A percentile compares a stretch with the other conserved stretches of the same genome.
Evolutionary conservation across 1,140 invertebrate genomes (phyloP).

Genomic region (Formica exsecta): DNA sequence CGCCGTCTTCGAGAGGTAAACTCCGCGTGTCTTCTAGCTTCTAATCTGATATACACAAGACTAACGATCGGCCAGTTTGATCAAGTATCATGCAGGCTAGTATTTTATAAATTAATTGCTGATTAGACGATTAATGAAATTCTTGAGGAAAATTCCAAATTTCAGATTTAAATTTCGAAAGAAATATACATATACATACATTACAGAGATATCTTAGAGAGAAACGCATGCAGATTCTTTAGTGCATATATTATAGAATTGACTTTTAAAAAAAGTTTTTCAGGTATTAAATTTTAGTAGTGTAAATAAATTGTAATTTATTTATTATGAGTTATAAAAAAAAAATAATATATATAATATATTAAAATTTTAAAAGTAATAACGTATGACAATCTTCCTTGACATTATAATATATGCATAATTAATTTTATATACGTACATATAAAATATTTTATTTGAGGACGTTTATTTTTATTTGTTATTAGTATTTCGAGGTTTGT

Average conservation of each 20-base stretch:
- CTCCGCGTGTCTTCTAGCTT: slow-evolving; percentile 22
- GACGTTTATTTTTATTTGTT: neutral
- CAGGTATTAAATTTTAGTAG: too few relatives aligned
- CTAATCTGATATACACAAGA: slow-evolving; percentile 62
- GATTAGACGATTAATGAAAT: neutral
- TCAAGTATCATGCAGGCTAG: slow-evolving; percentile 6
- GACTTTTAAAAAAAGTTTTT: too few relatives aligned
- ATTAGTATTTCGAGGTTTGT: neutral
- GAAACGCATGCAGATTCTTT: too few relatives aligned
- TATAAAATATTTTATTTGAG: neutral
- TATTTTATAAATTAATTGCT: slow-evolving; percentile 37
- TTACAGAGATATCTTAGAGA: neutral
- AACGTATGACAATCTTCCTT: too few relatives aligned
- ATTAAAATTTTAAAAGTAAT: too few relatives aligned
- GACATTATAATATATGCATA: neutral
- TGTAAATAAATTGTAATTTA: too few relatives aligned
- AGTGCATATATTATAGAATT: neutral
- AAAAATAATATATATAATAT: too few relatives aligned
- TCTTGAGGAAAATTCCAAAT: neutral
- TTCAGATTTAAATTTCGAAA: neutral
- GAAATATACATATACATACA: neutral
- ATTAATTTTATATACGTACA: neutral
- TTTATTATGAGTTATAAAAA: too few relatives aligned
- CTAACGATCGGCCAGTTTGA: slow-evolving; percentile 47
- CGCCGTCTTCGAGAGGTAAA: slow-evolving; percentile 58